These are phyloP conservation scores for Zaprionus bogoriensis DNA, from an alignment of 2,888 invertebrate genomes.

Conservation along the genomic window DNA sequence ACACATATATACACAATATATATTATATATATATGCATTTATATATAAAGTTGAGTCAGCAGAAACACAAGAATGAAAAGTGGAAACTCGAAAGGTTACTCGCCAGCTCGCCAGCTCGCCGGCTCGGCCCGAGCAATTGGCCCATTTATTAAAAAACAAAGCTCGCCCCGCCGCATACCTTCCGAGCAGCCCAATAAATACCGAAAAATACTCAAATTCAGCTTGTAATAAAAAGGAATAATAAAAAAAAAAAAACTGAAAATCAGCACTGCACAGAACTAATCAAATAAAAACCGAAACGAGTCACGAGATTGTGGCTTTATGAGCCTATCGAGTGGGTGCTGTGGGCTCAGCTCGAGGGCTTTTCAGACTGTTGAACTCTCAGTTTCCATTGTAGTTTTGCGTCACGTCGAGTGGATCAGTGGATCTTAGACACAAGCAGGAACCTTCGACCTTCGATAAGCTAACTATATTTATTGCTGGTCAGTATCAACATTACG, in stretches of 20 bases:
- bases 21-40: not conserved
- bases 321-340: not conserved
- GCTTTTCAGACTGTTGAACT: no score
- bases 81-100: constrained; percentile 6
- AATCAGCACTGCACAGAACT: not conserved
- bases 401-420: no score
- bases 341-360: not conserved
- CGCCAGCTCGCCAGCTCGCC: not conserved
- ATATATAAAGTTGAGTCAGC: constrained; percentile 8
- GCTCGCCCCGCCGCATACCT: not conserved
- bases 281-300: not conserved
- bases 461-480: no score
- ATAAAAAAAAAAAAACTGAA: not conserved
- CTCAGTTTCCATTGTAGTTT: no score
- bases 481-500: no score
- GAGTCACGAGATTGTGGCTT: not conserved
- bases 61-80: constrained; percentile 2
- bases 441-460: no score
- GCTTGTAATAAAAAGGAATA: not conserved
- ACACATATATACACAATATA: not conserved
- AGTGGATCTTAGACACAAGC: no score
- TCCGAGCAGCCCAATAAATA: not conserved
- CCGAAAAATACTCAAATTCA: not conserved
- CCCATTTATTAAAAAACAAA: not conserved
- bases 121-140: not conserved